phyloP scores from a whole-genome alignment of 2,113 vertebrate species.

The Prunella himalayana region DNA sequence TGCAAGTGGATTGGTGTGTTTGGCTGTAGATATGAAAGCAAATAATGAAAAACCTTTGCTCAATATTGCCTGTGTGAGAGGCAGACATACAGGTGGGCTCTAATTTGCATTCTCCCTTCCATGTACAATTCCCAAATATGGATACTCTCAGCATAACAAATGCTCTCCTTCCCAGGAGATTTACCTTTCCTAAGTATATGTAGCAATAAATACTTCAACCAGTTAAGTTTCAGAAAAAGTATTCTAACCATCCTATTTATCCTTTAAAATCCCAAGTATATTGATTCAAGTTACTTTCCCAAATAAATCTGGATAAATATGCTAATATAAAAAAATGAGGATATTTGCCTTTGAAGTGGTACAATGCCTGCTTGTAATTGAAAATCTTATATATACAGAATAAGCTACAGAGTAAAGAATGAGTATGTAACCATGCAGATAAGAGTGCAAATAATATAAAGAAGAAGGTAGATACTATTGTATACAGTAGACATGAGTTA shows the following conservation, averaged over 20 bases:
- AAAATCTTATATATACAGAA: neutral
- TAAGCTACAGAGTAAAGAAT: neutral
- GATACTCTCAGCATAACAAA: neutral
- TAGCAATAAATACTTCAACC: neutral
- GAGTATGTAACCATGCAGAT: neutral
- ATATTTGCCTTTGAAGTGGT: neutral
- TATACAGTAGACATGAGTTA: neutral
- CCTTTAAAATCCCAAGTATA: neutral
- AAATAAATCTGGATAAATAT: neutral
- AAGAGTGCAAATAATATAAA: neutral
- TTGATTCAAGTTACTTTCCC: neutral
- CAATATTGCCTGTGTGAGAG: neutral
- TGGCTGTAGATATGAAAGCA: neutral
- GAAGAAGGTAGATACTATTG: neutral
- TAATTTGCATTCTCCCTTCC: neutral
- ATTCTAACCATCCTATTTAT: neutral
- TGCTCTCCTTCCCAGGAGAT: neutral
- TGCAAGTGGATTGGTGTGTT: neutral
- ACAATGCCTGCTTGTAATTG: neutral
- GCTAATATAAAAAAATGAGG: neutral
- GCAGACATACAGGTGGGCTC: neutral
- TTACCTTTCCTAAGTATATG: neutral
- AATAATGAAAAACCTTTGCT: neutral
- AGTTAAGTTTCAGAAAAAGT: neutral
- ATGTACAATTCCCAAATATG: neutral